A percentile compares a stretch with the other conserved stretches of the same genome.
phyloP scores from a whole-genome alignment of 2,888 invertebrate species.

The Drosophila algonquin region DNA sequence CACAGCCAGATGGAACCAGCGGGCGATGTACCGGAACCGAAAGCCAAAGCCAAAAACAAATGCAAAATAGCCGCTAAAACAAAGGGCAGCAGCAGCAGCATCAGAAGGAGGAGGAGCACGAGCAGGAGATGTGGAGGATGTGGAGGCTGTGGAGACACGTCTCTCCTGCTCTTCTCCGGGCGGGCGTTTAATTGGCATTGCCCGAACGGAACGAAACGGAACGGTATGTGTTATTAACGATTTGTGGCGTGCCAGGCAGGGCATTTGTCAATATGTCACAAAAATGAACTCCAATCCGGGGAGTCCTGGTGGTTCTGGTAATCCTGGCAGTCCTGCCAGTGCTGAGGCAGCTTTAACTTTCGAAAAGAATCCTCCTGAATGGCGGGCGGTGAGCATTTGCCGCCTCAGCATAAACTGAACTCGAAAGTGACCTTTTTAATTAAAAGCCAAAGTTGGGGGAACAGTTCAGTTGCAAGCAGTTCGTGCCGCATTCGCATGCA shows the following conservation, averaged over 20 bases:
- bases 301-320: background rate
- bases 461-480: slow-evolving; percentile 43
- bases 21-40: slow-evolving; percentile 41
- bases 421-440: slow-evolving; percentile 72
- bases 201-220: slow-evolving; percentile 1
- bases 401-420: slow-evolving; percentile 72
- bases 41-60: slow-evolving; percentile 42
- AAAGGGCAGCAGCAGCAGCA: slow-evolving; percentile 21
- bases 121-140: background rate
- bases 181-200: slow-evolving; percentile 70
- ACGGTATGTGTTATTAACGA: slow-evolving; percentile 64
- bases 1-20: slow-evolving; percentile 30
- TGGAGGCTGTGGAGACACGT: slow-evolving; percentile 9
- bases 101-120: background rate
- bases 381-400: slow-evolving; percentile 26
- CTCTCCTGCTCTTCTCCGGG: slow-evolving; percentile 28
- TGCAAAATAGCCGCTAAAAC: slow-evolving; percentile 50
- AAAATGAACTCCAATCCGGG: slow-evolving; percentile 59
- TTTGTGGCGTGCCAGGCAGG: slow-evolving; percentile 69
- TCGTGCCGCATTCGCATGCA: slow-evolving; percentile 76
- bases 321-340: background rate
- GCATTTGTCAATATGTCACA: slow-evolving; percentile 75
- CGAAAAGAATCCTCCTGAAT: slow-evolving; percentile 29
- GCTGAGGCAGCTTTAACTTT: background rate
- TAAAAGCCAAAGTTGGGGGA: slow-evolving; percentile 59